Conservation (phyloP, 1,140 invertebrate genomes). For the Drosophila teissieri region DNA sequence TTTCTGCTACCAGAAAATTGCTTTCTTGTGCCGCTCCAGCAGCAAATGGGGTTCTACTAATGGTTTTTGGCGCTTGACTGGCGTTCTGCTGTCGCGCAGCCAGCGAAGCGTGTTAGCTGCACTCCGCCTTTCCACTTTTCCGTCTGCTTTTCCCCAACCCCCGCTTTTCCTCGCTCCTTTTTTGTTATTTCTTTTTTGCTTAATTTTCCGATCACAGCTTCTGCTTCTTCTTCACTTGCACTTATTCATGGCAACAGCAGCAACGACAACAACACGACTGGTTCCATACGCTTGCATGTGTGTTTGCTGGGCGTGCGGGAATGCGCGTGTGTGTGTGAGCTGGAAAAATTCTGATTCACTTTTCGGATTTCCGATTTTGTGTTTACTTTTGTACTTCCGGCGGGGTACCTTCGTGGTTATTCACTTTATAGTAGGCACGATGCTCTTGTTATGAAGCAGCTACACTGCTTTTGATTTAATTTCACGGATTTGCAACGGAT, state of each 20-base stretch:
- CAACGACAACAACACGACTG: slow-evolving; percentile 48
- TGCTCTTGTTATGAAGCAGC: not conserved
- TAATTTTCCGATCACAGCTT: slow-evolving; percentile 57
- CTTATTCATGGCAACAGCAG: slow-evolving; percentile 57
- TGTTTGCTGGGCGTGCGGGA: slow-evolving; percentile 40
- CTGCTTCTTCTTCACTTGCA: slow-evolving; percentile 76
- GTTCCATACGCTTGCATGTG: slow-evolving; percentile 48
- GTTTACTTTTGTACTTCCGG: slow-evolving; percentile 8
- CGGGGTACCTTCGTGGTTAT: not conserved
- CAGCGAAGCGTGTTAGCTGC: slow-evolving; percentile 68
- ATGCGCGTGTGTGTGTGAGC: slow-evolving; percentile 32
- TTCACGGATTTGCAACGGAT: slow-evolving; percentile 25
- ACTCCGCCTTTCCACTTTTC: slow-evolving; percentile 50
- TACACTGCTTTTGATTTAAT: not conserved
- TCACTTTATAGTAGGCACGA: not conserved
- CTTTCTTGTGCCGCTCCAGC: slow-evolving; percentile 53
- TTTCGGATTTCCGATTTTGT: slow-evolving; percentile 28
- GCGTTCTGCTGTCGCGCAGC: slow-evolving; percentile 66
- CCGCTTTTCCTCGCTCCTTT: slow-evolving; percentile 28
- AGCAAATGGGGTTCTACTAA: slow-evolving; percentile 27
- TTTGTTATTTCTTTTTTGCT: slow-evolving; percentile 41
- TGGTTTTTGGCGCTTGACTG: slow-evolving; percentile 55
- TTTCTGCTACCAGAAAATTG: slow-evolving; percentile 65
- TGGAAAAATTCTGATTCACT: slow-evolving; percentile 74
- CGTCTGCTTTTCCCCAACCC: slow-evolving; percentile 49